Evolutionary conservation across 2,797 vertebrate genomes (phyloP), one percentile per base, ranked within the genome.

Genomic region (Uromys caudimaculatus): DNA sequence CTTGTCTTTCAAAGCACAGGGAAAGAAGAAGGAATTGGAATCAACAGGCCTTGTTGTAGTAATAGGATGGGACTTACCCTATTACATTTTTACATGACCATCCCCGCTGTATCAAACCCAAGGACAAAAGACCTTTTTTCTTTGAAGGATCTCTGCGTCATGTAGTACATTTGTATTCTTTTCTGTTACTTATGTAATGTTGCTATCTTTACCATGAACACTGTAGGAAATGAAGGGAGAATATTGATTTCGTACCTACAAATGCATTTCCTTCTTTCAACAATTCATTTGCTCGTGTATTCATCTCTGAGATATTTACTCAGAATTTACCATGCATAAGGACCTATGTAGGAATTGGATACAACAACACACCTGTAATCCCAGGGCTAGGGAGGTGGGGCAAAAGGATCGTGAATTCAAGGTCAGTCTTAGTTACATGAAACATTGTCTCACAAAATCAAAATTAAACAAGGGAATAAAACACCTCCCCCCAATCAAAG

Each of bases 261-360:
- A 92, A 81, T 82, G 47, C 44, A 13, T 81, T 92, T 24, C 89
- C 71, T 81, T 47, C 41, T 95, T 94, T 90, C 56, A 47, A 93
- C 17, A 85, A 4, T 50, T 89, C 60, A 50, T 79, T 93, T 12
- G 64, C 6, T 95, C 44, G 76, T 89, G 69, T 69, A 92, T 78
- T 92, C 81, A 88, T 81, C 52, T 47, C 76, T 84, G 24, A 93
- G 44, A 44, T 89, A 95, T 69, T 91, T 95, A 54, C 81, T 97
- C 89, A 47, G 41, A 88, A 32, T 81, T 92, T 90, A 84, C 81
- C 81, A 87, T 79, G 38, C 64, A 58, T 44, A 96, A 83, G 38
- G 62, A 9, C 44, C 60, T 73, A 19, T 75, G 10, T 54, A 90
- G 50, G 35, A 58, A n/a, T 6, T 4, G 5, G 10, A 64, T 35